Percentiles rank a stretch among this genome's conserved stretches.
These are phyloP conservation scores for Uloborus diversus DNA, from an alignment of 1,140 invertebrate species.

Conservation along the genomic window DNA sequence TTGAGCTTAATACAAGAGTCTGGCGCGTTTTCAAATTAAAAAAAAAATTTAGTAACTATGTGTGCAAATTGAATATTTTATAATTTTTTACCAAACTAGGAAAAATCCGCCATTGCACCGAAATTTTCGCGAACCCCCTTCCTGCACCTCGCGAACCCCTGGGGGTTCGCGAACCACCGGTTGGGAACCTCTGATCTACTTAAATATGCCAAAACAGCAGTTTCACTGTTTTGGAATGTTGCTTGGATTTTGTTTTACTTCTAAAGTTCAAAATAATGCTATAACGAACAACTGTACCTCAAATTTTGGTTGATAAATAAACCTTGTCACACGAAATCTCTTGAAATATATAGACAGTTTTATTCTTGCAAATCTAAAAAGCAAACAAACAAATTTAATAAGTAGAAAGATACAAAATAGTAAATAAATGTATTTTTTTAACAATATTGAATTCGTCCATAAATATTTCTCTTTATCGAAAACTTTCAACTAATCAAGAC, in stretches of 20 bases:
- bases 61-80: too few relatives aligned
- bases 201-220: background rate
- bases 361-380: background rate
- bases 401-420: background rate
- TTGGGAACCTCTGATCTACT: background rate
- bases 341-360: background rate
- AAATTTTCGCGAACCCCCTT: too few relatives aligned
- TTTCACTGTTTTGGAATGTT: too few relatives aligned
- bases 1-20: too few relatives aligned
- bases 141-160: too few relatives aligned
- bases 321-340: constrained; percentile 6
- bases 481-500: background rate
- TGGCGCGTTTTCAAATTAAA: too few relatives aligned
- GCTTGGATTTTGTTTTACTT: background rate
- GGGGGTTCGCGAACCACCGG: too few relatives aligned
- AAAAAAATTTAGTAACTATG: too few relatives aligned
- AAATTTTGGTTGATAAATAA: constrained; percentile 23
- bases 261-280: background rate
- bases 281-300: background rate
- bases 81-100: too few relatives aligned
- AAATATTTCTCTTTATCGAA: background rate
- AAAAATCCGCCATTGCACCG: too few relatives aligned
- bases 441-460: background rate
- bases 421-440: background rate
- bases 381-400: background rate